Percentiles rank a stretch among this genome's conserved stretches.
phyloP scores from a whole-genome alignment of 2,113 vertebrate species.

The Xenus cinereus region DNA sequence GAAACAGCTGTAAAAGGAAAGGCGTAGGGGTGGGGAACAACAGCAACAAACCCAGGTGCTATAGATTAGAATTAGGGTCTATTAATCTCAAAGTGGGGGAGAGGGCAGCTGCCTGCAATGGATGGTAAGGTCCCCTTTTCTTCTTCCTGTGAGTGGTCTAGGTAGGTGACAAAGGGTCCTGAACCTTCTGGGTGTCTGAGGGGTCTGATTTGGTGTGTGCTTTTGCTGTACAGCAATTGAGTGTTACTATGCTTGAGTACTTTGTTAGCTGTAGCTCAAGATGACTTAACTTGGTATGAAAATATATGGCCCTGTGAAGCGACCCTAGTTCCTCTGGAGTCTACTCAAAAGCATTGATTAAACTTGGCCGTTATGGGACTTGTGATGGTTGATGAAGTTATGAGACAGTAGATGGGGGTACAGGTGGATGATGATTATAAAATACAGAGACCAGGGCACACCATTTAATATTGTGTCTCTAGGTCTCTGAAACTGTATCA shows the following conservation, averaged over 20 bases:
- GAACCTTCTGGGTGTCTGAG: not conserved
- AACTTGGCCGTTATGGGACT: not conserved
- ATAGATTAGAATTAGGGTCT: not conserved
- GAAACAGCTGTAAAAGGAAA: not conserved
- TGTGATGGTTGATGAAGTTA: not conserved
- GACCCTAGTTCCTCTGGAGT: not conserved
- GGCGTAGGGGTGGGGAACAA: not conserved
- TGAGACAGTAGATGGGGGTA: not conserved
- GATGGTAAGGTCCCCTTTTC: accelerated
- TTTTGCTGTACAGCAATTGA: accelerated
- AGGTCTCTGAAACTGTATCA: not conserved
- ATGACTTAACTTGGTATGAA: not conserved
- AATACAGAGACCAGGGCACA: not conserved
- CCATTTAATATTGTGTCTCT: not conserved
- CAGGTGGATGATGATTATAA: not conserved
- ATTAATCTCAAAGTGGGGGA: accelerated
- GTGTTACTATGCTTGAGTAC: not conserved
- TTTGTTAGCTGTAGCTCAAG: not conserved
- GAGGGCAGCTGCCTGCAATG: not conserved
- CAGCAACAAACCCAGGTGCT: not conserved
- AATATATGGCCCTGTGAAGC: not conserved
- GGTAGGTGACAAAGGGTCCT: not conserved
- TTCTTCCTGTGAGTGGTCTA: not conserved
- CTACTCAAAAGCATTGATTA: not conserved
- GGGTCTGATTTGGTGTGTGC: not conserved